Percentiles rank a stretch among this genome's conserved stretches.
Evolutionary conservation across 1,140 invertebrate genomes (phyloP).

Genomic region (Cotesia glomerata): DNA sequence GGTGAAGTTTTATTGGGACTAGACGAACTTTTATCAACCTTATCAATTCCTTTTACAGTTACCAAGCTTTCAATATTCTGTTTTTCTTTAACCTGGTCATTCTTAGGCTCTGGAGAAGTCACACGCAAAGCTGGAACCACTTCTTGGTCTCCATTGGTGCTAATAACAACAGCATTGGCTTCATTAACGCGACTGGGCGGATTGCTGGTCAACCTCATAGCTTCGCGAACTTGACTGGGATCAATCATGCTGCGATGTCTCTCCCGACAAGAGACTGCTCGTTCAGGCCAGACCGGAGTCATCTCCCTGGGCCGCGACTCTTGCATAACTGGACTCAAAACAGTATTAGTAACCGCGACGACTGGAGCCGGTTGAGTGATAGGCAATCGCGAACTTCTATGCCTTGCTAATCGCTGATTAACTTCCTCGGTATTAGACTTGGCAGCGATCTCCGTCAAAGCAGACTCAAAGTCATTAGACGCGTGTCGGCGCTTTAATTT

Average conservation of each 20-base stretch:
- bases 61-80: neutral
- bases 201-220: slow-evolving; percentile 50
- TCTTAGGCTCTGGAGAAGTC: slow-evolving; percentile 10
- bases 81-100: neutral
- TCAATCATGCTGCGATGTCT: slow-evolving; percentile 63
- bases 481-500: slow-evolving; percentile 52
- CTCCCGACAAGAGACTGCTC: slow-evolving; percentile 57
- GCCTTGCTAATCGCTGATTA: slow-evolving; percentile 49
- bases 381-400: slow-evolving; percentile 48
- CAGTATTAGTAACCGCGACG: slow-evolving; percentile 58
- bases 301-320: slow-evolving; percentile 56
- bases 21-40: slow-evolving; percentile 2
- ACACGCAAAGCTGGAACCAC: slow-evolving; percentile 10
- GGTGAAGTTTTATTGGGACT: slow-evolving; percentile 15
- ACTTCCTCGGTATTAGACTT: slow-evolving; percentile 60
- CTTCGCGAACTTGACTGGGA: slow-evolving; percentile 59
- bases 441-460: slow-evolving; percentile 52
- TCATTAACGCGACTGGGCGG: slow-evolving; percentile 51
- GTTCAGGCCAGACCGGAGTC: slow-evolving; percentile 46
- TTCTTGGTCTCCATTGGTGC: slow-evolving; percentile 16
- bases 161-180: slow-evolving; percentile 1
- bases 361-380: slow-evolving; percentile 57
- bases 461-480: slow-evolving; percentile 48
- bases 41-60: neutral
- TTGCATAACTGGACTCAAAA: slow-evolving; percentile 61